Percentiles rank a stretch among this genome's conserved stretches.
phyloP scores from a whole-genome alignment of 1,140 invertebrate species.

The Penaeus chinensis region DNA sequence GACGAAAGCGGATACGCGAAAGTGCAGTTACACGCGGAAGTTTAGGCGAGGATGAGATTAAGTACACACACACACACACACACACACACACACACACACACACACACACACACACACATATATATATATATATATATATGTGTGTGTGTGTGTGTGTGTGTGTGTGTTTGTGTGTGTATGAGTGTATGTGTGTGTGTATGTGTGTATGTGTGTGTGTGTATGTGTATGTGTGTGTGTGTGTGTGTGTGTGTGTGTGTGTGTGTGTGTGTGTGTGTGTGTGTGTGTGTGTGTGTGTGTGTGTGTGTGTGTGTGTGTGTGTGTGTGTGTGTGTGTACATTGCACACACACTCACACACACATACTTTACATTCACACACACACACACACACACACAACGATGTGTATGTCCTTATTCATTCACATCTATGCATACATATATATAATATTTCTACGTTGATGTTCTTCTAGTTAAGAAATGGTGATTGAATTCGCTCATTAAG shows the following conservation, averaged over 20 bases:
- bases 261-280: background rate
- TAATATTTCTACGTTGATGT: too few species aligned
- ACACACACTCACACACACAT: background rate
- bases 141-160: background rate
- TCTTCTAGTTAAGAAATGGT: too few species aligned
- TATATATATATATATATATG: constrained; percentile 11
- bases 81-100: background rate
- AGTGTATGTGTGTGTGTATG: background rate
- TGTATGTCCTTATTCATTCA: too few species aligned
- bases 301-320: background rate
- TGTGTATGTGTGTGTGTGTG: background rate
- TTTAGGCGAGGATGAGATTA: too few species aligned
- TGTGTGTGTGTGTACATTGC: background rate
- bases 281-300: background rate
- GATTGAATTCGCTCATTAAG: too few species aligned
- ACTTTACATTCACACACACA: background rate
- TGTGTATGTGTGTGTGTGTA: background rate
- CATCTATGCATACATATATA: too few species aligned
- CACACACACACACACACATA: background rate
- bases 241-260: background rate
- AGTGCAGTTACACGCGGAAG: too few species aligned
- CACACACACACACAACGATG: background rate
- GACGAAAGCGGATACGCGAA: too few species aligned
- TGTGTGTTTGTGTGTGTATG: background rate
- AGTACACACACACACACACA: background rate